Evolutionary conservation across 2,113 vertebrate species (phyloP), one percentile per base, ranked within the genome.

Genomic region (Leuciscus idus): DNA sequence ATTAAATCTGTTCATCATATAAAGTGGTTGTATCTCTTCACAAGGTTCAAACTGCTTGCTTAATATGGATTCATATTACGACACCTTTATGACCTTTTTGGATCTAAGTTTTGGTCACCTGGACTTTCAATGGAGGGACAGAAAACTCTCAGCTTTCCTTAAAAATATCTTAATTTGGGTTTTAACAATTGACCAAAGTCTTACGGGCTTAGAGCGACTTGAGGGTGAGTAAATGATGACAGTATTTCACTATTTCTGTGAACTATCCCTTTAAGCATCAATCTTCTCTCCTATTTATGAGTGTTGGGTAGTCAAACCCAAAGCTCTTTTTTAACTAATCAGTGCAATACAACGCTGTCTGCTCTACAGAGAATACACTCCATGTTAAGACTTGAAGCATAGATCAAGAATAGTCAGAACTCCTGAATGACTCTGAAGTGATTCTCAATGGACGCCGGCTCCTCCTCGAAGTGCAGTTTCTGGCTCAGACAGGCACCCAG

Each of bases 391-490:
- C 80, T 76, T 66, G 28, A 55, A 66, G 30, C 57, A 74, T 19
- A 7, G 6, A 17, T n/a, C 9, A 6, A 39, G 5, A 46, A 76
- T 10, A 15, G 6, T 95, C 92, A 96, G 59, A 96, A 96, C 83
- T 95, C 94, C 93, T 95, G 95, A 88, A 99, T 96, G 91, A 99
- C 95, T 92, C 96, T 94, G 94, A 99, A 99, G 92, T 99, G 98
- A 92, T 99, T 99, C 61, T 97, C 95, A 89, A 99, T 96, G 85
- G 96, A 98, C 48, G 97, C 94, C 2, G 93, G 91, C 57, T 98
- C 95, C 3, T 97, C 95, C 74, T 95, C 92, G 92, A 99, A 99
- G 94, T 99, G 98, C 70, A 99, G 91, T 75, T 95, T 95, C 88
- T 95, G 94, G 7, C 91, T 94, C 36, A 96, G 94, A 88, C 94